Base-by-base conservation (phyloP, 2,797 vertebrate genomes). In the Botia kubotai region DNA sequence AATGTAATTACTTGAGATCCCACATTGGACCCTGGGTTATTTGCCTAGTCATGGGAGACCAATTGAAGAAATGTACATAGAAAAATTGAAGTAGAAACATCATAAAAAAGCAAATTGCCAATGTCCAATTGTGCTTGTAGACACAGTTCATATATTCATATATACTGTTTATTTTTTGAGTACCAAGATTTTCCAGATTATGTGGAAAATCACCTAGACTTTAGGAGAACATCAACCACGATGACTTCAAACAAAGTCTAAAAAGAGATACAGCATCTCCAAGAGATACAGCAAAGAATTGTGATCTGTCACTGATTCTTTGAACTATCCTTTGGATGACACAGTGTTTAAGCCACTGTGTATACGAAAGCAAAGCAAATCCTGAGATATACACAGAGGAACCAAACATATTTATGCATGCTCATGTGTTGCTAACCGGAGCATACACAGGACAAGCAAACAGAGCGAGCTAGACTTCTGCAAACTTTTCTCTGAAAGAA, bases 351-450 rank as follows among this genome's bases (percentile, higher is more conserved):
- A 70, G 19, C 14, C 17, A 17, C 62, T 70, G 21, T 60, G 21
- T 62, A 13, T 80, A 50, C 71, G 53, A 62, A 72, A 43, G 6
- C 33, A 36, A 71, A 52, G 50, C 12, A 29, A 26, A 82, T 29
- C 65, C 50, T 65, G 70, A 81, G 52, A 80, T 75, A 62, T 68
- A 79, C 67, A 60, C 57, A 74, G 16, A 53, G 57, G 72, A 87
- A 86, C 88, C 43, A 75, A 79, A 85, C 83, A 92, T 93, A 89
- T 91, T 89, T 92, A 93, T 94, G 93, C 92, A 90, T 80, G 72
- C 92, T 90, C 93, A 92, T 89, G 90, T 86, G 85, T 72, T 48
- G 16, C 48, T 23, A 46, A 63, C 60, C 75, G 67, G 71, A 48
- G 52, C 39, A 39, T 29, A 33, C 46, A 19, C 36, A 57, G 82